Evolutionary conservation across 2,888 invertebrate genomes (phyloP).

Genomic region (Cacoxenus indagator): DNA sequence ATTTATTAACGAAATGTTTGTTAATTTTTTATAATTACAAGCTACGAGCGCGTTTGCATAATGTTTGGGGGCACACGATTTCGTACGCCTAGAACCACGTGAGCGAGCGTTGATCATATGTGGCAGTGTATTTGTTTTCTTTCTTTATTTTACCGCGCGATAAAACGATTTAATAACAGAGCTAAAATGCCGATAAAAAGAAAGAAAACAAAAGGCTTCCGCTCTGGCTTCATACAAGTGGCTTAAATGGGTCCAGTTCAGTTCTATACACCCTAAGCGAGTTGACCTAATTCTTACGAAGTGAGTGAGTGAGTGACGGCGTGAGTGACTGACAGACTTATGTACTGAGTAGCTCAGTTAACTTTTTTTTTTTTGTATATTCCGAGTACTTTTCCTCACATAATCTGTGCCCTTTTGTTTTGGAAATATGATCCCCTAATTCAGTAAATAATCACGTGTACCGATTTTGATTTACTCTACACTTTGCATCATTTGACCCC

Average conservation of each 20-base stretch:
- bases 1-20: constrained; percentile 60
- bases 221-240: constrained; percentile 26
- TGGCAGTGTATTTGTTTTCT: constrained; percentile 2
- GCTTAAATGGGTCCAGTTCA: constrained; percentile 1
- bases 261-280: not conserved
- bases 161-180: constrained; percentile 53
- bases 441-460: constrained; percentile 54
- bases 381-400: not conserved
- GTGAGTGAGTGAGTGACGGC: not conserved
- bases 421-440: constrained; percentile 57
- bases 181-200: constrained; percentile 22
- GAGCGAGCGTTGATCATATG: not conserved
- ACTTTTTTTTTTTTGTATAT: not conserved
- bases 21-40: constrained; percentile 53
- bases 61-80: constrained; percentile 28
- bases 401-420: constrained; percentile 34
- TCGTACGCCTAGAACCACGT: not conserved
- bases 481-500: constrained; percentile 54
- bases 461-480: constrained; percentile 37
- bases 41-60: constrained; percentile 22
- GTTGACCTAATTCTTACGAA: constrained; percentile 21
- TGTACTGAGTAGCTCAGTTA: constrained; percentile 3
- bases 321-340: not conserved
- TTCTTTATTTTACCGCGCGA: constrained; percentile 51
- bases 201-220: constrained; percentile 37